These are phyloP conservation scores for Melanogrammus aeglefinus DNA, from an alignment of 2,797 vertebrate species.

Conservation along the genomic window DNA sequence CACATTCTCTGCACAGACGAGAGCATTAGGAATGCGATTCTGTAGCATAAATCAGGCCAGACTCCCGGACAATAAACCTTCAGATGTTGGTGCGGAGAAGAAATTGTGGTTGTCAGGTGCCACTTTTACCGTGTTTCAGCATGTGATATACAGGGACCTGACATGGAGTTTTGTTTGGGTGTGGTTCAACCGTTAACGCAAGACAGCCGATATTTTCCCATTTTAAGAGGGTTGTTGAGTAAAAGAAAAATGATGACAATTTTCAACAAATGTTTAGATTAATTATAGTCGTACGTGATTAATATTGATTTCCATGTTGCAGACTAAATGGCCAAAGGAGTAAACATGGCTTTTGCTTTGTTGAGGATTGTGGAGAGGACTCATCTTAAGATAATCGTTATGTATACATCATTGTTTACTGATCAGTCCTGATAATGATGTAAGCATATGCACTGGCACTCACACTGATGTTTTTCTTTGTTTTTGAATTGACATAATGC, in stretches of 20 bases:
- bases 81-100: background rate
- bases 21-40: background rate
- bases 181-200: background rate
- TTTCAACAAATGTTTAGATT: background rate
- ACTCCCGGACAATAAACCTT: background rate
- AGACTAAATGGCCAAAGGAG: too few relatives aligned
- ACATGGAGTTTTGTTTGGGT: background rate
- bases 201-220: background rate
- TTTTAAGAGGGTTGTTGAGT: background rate
- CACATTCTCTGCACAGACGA: background rate
- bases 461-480: background rate
- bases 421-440: background rate
- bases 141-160: background rate
- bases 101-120: background rate
- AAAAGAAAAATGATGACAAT: background rate
- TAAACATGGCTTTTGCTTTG: background rate
- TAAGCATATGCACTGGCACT: background rate
- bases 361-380: background rate
- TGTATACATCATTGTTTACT: background rate
- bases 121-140: background rate
- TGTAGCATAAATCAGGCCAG: slow-evolving; percentile 1
- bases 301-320: too few relatives aligned
- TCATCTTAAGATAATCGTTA: background rate
- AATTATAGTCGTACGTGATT: too few relatives aligned
- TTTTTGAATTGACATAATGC: background rate